Evolutionary conservation across 2,888 invertebrate species (phyloP).

Genomic region (Megalurothrips usitatus): DNA sequence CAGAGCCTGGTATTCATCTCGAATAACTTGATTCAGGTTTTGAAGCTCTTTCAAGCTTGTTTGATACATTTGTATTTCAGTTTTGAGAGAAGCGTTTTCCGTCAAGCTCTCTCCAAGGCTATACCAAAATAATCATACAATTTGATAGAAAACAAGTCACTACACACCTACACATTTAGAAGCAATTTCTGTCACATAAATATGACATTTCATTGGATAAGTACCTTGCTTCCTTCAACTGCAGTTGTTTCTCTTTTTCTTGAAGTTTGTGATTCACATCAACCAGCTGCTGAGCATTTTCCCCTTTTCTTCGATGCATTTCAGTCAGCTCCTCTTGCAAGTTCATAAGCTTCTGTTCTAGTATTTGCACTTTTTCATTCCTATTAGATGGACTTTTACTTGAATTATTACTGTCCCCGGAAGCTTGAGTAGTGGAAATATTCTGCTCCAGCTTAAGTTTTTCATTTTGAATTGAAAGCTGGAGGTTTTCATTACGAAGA

Average conservation of each 20-base stretch:
- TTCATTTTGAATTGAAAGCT: slow-evolving; percentile 80
- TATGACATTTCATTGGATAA: not conserved
- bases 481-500: slow-evolving; percentile 76
- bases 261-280: slow-evolving; percentile 80
- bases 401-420: slow-evolving; percentile 43
- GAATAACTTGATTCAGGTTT: slow-evolving; percentile 77
- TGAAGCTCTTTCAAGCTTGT: slow-evolving; percentile 70
- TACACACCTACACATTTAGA: not conserved
- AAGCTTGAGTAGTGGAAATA: slow-evolving; percentile 42
- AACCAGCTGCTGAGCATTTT: slow-evolving; percentile 90
- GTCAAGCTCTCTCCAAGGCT: slow-evolving; percentile 67
- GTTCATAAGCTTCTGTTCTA: slow-evolving; percentile 79
- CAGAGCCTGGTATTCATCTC: slow-evolving; percentile 92
- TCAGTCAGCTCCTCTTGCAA: slow-evolving; percentile 93
- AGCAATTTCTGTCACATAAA: not conserved
- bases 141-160: slow-evolving; percentile 7
- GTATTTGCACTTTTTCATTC: slow-evolving; percentile 61
- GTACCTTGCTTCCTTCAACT: slow-evolving; percentile 67
- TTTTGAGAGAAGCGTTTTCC: slow-evolving; percentile 60
- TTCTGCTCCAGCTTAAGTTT: slow-evolving; percentile 62
- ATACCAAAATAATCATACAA: slow-evolving; percentile 39
- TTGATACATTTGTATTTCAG: slow-evolving; percentile 69
- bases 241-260: slow-evolving; percentile 74
- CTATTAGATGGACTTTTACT: slow-evolving; percentile 44
- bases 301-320: slow-evolving; percentile 80